Conservation (phyloP, 2,797 vertebrate genomes). For the Megaceryle alcyon region DNA sequence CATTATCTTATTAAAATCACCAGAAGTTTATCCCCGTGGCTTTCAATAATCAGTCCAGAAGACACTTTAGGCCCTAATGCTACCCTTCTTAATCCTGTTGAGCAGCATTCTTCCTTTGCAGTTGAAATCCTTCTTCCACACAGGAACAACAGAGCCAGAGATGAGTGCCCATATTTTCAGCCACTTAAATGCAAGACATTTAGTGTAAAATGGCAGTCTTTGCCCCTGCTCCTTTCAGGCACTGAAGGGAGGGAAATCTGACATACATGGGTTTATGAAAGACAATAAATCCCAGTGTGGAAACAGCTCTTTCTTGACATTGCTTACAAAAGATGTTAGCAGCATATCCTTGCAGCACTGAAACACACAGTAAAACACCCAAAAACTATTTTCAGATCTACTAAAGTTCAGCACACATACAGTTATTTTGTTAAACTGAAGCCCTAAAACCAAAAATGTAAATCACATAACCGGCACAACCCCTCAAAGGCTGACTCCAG, state of each 20-base stretch:
- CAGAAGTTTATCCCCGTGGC: not conserved
- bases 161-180: not conserved
- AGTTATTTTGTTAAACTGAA: not conserved
- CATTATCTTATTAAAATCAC: not conserved
- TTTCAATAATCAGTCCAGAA: slow-evolving; percentile 23
- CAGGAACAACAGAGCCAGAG: not conserved
- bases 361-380: not conserved
- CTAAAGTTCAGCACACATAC: not conserved
- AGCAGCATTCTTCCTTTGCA: not conserved
- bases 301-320: not conserved
- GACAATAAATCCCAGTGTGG: not conserved
- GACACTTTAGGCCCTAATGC: not conserved
- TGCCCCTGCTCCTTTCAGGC: not conserved
- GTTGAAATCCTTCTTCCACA: not conserved
- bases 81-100: not conserved
- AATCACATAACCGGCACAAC: not conserved
- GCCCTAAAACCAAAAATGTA: not conserved
- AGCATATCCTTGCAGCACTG: not conserved
- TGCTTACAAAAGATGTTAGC: not conserved
- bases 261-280: not conserved
- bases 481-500: not conserved
- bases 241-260: not conserved
- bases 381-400: not conserved
- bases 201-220: not conserved
- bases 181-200: not conserved